Conservation (phyloP, 2,888 invertebrate genomes). For the Nymphalis urticae region DNA sequence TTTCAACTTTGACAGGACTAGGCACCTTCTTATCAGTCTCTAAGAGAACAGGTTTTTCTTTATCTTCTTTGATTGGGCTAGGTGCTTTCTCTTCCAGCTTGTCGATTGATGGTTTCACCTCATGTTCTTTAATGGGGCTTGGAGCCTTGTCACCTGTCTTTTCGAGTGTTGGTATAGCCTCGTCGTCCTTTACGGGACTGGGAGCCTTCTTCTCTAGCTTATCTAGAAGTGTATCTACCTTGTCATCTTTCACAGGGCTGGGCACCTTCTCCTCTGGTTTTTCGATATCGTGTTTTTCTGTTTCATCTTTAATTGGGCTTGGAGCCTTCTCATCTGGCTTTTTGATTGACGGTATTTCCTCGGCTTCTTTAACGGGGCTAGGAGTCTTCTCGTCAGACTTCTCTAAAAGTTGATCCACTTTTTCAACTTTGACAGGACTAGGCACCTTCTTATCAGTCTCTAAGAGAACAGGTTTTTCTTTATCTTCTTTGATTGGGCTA, state of each 20-base stretch:
- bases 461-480: neutral
- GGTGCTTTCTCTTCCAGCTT: constrained; percentile 14
- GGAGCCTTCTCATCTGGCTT: constrained; percentile 9
- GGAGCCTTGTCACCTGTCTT: neutral
- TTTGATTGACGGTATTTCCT: neutral
- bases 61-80: constrained; percentile 13
- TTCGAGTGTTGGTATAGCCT: neutral
- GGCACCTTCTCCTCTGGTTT: neutral
- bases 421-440: constrained; percentile 16
- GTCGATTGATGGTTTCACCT: neutral
- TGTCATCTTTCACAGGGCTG: constrained; percentile 13
- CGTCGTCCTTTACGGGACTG: constrained; percentile 16
- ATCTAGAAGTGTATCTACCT: neutral
- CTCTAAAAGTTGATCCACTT: neutral
- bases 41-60: neutral
- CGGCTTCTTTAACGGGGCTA: constrained; percentile 13
- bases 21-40: constrained; percentile 3
- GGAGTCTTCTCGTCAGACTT: constrained; percentile 15
- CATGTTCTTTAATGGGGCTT: constrained; percentile 16
- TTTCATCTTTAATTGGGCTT: constrained; percentile 8
- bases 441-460: constrained; percentile 1
- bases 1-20: constrained; percentile 2
- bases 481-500: constrained; percentile 9
- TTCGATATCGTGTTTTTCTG: neutral
- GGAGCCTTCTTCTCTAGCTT: constrained; percentile 25